Evolutionary conservation across 2,797 vertebrate genomes (phyloP).

Genomic region (Novumbra hubbsi): DNA sequence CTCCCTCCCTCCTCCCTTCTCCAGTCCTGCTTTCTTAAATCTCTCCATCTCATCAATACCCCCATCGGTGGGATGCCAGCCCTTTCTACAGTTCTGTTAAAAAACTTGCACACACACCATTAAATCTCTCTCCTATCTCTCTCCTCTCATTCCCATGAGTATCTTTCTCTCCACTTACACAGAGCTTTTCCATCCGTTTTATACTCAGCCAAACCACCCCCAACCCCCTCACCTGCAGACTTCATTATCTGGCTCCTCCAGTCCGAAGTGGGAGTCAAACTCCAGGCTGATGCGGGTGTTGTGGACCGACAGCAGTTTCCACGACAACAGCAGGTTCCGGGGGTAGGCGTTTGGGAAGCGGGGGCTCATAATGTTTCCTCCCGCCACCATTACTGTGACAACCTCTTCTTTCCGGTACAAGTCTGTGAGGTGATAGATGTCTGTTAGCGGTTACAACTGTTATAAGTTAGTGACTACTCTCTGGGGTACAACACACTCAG

Average conservation of each 20-base stretch:
- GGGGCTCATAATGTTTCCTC: slow-evolving; percentile 86
- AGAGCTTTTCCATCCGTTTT: background rate
- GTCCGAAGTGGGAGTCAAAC: slow-evolving; percentile 89
- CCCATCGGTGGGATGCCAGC: background rate
- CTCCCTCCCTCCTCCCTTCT: slow-evolving; percentile 7
- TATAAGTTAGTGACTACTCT: slow-evolving; percentile 84
- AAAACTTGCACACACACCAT: background rate
- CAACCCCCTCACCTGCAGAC: slow-evolving; percentile 85
- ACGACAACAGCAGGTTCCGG: slow-evolving; percentile 89
- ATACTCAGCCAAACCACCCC: background rate
- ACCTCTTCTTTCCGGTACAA: slow-evolving; percentile 91
- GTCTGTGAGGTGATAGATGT: slow-evolving; percentile 93
- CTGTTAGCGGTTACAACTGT: slow-evolving; percentile 90
- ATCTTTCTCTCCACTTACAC: too few species aligned
- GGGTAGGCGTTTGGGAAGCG: slow-evolving; percentile 94
- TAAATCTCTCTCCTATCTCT: background rate
- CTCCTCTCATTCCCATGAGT: background rate
- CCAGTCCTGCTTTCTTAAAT: background rate
- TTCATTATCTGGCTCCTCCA: slow-evolving; percentile 92
- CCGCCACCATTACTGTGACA: slow-evolving; percentile 77
- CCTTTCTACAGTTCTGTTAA: background rate
- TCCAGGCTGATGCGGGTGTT: slow-evolving; percentile 87
- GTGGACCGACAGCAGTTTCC: slow-evolving; percentile 84
- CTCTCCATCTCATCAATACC: background rate
- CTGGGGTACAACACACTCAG: slow-evolving; percentile 64